These are phyloP conservation scores for Steatornis caripensis DNA, from an alignment of 2,113 vertebrate species.

Conservation along the genomic window DNA sequence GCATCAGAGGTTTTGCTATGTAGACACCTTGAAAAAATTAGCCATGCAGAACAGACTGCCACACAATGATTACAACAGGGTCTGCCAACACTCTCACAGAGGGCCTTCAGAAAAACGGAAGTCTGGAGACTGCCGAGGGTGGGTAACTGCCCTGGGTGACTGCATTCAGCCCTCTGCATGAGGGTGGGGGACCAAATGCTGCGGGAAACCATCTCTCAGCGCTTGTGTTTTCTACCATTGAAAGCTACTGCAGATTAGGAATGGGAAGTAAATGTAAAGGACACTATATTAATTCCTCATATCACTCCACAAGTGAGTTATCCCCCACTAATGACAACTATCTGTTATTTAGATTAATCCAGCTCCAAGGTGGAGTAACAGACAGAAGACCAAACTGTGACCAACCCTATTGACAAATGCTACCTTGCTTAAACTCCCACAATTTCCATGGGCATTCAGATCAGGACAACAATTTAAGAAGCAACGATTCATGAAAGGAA, in stretches of 20 bases:
- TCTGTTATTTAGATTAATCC: background rate
- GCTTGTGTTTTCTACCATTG: background rate
- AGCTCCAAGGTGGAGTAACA: background rate
- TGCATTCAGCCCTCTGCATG: too few relatives aligned
- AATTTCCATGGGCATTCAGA: background rate
- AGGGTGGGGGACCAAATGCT: fast-evolving
- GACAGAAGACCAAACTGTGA: background rate
- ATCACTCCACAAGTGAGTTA: background rate
- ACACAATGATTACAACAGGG: fast-evolving
- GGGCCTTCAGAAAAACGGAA: background rate
- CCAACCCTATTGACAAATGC: background rate
- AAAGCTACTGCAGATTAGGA: background rate
- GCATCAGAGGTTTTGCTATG: background rate
- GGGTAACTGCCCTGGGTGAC: background rate
- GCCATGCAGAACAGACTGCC: background rate
- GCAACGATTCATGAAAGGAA: background rate
- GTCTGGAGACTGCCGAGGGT: background rate
- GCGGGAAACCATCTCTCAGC: fast-evolving
- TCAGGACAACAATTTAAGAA: background rate
- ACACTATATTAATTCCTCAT: fast-evolving
- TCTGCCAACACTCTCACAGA: background rate
- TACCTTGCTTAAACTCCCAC: background rate
- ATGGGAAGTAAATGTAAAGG: background rate
- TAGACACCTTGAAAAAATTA: background rate
- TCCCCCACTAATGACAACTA: background rate